Percentiles rank a stretch among this genome's conserved stretches.
Evolutionary conservation across 2,888 invertebrate genomes (phyloP).

Genomic region (Eremobia ochroleuca): DNA sequence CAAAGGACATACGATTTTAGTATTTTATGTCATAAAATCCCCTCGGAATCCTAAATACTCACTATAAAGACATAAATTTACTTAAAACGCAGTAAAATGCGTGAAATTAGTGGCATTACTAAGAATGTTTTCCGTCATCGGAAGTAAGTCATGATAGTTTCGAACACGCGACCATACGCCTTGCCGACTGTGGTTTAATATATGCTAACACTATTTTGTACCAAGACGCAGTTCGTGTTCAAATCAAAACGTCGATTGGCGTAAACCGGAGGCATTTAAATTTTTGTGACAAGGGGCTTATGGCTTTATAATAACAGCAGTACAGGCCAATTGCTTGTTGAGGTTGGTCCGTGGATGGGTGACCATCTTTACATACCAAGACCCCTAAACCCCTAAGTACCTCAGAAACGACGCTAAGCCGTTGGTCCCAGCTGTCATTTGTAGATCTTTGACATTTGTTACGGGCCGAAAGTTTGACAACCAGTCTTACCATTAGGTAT

Average conservation of each 20-base stretch:
- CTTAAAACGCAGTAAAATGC: not conserved
- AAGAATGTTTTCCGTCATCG: constrained; percentile 28
- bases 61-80: constrained; percentile 6
- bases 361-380: not conserved
- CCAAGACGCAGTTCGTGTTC: not conserved
- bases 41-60: not conserved
- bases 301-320: not conserved
- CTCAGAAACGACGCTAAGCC: not conserved
- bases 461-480: too few relatives aligned
- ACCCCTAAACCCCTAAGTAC: not conserved
- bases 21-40: not conserved
- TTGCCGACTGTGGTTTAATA: constrained; percentile 9
- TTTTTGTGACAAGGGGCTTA: not conserved
- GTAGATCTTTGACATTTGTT: too few relatives aligned
- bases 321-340: too few relatives aligned
- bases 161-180: constrained; percentile 31
- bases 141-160: constrained; percentile 39
- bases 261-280: too few relatives aligned
- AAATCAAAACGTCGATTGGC: too few relatives aligned
- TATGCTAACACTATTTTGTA: not conserved
- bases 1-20: too few relatives aligned
- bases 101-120: constrained; percentile 34
- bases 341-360: not conserved
- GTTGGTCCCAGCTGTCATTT: not conserved
- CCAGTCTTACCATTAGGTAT: too few relatives aligned